Base-by-base conservation (phyloP, 2,113 vertebrate genomes). In the Laterallus jamaicensis region DNA sequence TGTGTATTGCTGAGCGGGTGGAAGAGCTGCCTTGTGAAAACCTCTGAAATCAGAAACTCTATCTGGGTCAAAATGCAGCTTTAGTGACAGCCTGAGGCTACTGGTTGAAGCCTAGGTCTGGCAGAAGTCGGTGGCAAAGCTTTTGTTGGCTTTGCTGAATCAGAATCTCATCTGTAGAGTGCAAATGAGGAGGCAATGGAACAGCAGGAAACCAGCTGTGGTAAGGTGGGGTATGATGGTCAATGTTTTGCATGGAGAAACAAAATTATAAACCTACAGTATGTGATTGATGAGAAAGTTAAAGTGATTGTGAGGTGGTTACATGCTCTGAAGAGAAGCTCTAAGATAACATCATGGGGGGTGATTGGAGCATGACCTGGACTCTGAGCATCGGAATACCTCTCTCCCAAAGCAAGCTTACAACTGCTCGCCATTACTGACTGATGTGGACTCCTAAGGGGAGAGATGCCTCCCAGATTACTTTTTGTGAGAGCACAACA, bases 391-490 rank as follows among this genome's bases (percentile, higher is more conserved):
- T 18, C 35, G n/a, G 70, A 76, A 17, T n/a, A 82, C 42, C 52
- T 55, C 63, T 76, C 35, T 39, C 55, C 35, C 52, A 84, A 60
- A 86, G 54, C 64, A 47, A 90, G 52, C 37, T 82, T 75, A 81
- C 55, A 92, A 77, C 90, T 95, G 88, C 62, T 93, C 40, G 28
- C 26, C 54, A 76, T 96, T 94, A 92, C 39, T 56, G 35, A 62
- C 56, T 77, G 18, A 59, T 59, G 16, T 52, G 62, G 68, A 68
- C 76, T 88, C 88, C 59, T 60, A 60, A 84, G 54, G 66, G 83
- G 44, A 88, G 64, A 78, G 92, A 81, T 95, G 79, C 75, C 88
- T 92, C 60, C 83, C 63, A 85, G 88, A 85, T 91, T 78, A 52
- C 31, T 91, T 92, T 63, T 56, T 91, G 54, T 59, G 62, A 93